A percentile compares a stretch with the other conserved stretches of the same genome.
Evolutionary conservation across 2,888 invertebrate genomes (phyloP).

Genomic region (Camponotus fellah): DNA sequence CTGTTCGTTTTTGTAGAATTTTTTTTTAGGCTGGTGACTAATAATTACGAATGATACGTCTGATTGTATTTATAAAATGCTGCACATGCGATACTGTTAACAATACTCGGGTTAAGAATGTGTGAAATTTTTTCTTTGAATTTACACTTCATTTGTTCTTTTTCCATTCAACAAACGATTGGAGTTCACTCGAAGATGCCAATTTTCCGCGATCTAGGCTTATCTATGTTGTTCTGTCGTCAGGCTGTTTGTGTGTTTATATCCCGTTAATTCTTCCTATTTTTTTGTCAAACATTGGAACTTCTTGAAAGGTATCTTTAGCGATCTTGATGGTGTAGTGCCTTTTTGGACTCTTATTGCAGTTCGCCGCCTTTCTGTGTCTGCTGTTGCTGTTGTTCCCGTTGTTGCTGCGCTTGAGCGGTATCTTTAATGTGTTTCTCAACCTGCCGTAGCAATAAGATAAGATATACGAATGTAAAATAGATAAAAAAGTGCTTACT

Average conservation of each 20-base stretch:
- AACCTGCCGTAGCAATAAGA: slow-evolving; percentile 75
- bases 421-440: slow-evolving; percentile 85
- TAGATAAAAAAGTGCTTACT: not conserved
- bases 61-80: slow-evolving; percentile 69
- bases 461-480: not conserved
- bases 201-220: slow-evolving; percentile 62
- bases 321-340: slow-evolving; percentile 68
- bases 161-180: slow-evolving; percentile 49
- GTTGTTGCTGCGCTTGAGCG: slow-evolving; percentile 79
- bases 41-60: slow-evolving; percentile 60
- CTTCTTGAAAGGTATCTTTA: slow-evolving; percentile 69
- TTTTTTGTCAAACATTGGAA: slow-evolving; percentile 69
- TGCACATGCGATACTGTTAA: slow-evolving; percentile 62
- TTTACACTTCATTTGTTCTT: slow-evolving; percentile 43
- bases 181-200: slow-evolving; percentile 63
- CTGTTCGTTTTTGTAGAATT: slow-evolving; percentile 33
- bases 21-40: slow-evolving; percentile 48
- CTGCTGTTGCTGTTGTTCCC: slow-evolving; percentile 77
- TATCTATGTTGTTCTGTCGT: slow-evolving; percentile 65
- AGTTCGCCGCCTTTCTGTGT: slow-evolving; percentile 83
- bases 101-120: slow-evolving; percentile 49
- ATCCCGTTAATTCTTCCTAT: slow-evolving; percentile 65
- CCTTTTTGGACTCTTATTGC: slow-evolving; percentile 80
- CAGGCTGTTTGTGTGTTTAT: slow-evolving; percentile 57
- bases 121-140: slow-evolving; percentile 58